Percentiles rank a stretch among this genome's conserved stretches.
Conservation (phyloP, 2,888 invertebrate genomes). For the Pollenia angustigena region DNA sequence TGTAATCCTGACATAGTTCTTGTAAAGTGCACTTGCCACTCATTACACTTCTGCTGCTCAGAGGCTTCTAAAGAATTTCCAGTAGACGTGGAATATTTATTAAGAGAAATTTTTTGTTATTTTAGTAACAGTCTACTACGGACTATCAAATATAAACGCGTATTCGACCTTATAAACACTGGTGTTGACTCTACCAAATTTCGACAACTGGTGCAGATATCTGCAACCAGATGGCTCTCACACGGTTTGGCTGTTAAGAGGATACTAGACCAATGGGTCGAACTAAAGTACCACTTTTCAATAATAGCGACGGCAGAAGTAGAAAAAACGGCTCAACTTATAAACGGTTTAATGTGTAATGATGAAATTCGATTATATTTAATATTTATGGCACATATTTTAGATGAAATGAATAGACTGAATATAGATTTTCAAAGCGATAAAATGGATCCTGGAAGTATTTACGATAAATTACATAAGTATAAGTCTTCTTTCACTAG, state of each 20-base stretch:
- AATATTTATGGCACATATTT: slow-evolving; percentile 10
- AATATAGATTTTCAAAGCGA: slow-evolving; percentile 34
- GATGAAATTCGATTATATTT: slow-evolving; percentile 1
- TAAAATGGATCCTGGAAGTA: slow-evolving; percentile 34
- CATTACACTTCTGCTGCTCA: too few species aligned
- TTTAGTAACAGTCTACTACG: slow-evolving; percentile 14
- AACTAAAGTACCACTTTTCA: too few species aligned
- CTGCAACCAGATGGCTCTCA: not conserved
- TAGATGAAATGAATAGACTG: slow-evolving; percentile 23
- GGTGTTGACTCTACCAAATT: too few species aligned
- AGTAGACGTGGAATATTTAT: not conserved
- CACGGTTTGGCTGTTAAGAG: not conserved
- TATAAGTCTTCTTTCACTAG: slow-evolving; percentile 17
- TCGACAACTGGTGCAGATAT: not conserved
- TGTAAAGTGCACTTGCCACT: too few species aligned
- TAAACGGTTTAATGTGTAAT: not conserved
- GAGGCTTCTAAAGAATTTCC: too few species aligned
- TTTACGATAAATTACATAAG: slow-evolving; percentile 36
- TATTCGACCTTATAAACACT: not conserved
- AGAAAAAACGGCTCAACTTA: not conserved
- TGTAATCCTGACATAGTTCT: too few species aligned
- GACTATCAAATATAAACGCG: slow-evolving; percentile 14
- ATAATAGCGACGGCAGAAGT: too few species aligned
- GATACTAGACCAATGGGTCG: slow-evolving; percentile 25
- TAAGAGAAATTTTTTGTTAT: slow-evolving; percentile 16